Base-by-base conservation (phyloP, 2,797 vertebrate genomes). In the Zalophus californianus region DNA sequence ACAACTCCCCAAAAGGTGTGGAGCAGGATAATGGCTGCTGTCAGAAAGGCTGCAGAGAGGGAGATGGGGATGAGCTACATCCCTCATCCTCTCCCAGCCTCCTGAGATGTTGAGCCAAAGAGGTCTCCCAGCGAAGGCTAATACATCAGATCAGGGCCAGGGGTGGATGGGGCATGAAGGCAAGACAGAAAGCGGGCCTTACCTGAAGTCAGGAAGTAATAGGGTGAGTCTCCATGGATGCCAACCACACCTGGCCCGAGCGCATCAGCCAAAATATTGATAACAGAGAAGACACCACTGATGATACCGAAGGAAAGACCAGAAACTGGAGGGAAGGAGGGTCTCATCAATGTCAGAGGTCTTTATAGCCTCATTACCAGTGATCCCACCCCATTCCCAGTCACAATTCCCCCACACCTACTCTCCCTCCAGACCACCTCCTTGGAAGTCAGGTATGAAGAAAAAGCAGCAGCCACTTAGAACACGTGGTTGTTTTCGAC, bases 121-220 rank as follows among this genome's bases (percentile, higher is more conserved):
- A 73, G 48, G 62, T 84, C 82, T 96, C 89, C 90, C 91, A 60
- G 84, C 77, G 83, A 90, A 78, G 73, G 84, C 50, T 58, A 87
- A 58, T 41, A 64, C 38, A 44, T 66, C 41, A 91, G 54, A 86
- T 84, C 62, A 78, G 86, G 82, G 94, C 18, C 73, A 91, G 72
- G 91, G 78, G 84, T 15, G 15, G 32, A 70, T 27, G n/a, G 68
- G 56, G 56, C n/a, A 66, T 11, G 70, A 86, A 82, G 60, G 41
- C 35, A n/a, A 94, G 15, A 23, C 3, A 25, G 10, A 29, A 87
- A 68, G 44, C 2, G 0, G 7, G 52, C 21, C 98, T 97, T 98
- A 99, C 99, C 99, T 18, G 99, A 99, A 1, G 98, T 99, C 88
- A 99, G 98, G 98, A 99, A 99, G 97, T 98, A 99, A 86, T 99